Conservation (phyloP, 2,797 vertebrate species). For the Bryconaethiops microstoma region DNA sequence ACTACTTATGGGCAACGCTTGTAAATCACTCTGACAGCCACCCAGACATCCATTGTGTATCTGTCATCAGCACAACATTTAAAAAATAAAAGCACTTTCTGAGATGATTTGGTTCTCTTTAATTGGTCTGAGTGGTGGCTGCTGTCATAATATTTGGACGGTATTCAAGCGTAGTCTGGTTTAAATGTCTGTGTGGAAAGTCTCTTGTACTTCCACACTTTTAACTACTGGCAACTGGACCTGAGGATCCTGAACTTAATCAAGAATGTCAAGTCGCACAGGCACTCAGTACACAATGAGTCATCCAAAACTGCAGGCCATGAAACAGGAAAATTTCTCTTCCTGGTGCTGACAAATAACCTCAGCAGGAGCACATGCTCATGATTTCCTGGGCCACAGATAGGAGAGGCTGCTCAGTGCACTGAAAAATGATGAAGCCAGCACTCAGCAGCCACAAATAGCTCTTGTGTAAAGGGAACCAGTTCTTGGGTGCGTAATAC, state of each 20-base stretch:
- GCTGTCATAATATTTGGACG: slow-evolving; percentile 5
- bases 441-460: slow-evolving; percentile 26
- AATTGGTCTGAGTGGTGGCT: slow-evolving; percentile 17
- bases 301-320: slow-evolving; percentile 34
- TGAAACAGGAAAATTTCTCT: slow-evolving; percentile 35
- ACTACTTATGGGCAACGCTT: slow-evolving; percentile 9
- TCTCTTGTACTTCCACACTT: not conserved
- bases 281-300: slow-evolving; percentile 39
- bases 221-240: not conserved
- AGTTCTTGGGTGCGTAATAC: not conserved
- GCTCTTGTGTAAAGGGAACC: slow-evolving; percentile 23
- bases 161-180: slow-evolving; percentile 23
- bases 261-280: slow-evolving; percentile 32
- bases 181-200: slow-evolving; percentile 20
- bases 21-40: slow-evolving; percentile 42
- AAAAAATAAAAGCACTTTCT: slow-evolving; percentile 13
- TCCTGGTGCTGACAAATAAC: slow-evolving; percentile 44
- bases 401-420: slow-evolving; percentile 18
- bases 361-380: slow-evolving; percentile 28
- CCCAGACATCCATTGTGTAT: slow-evolving; percentile 1
- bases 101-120: not conserved
- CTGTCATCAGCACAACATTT: slow-evolving; percentile 36
- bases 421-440: slow-evolving; percentile 43
- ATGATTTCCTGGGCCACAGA: slow-evolving; percentile 43
- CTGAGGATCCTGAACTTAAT: slow-evolving; percentile 27